phyloP scores from a whole-genome alignment of 2,888 invertebrate genomes.

The Torymus aiolomorphi region DNA sequence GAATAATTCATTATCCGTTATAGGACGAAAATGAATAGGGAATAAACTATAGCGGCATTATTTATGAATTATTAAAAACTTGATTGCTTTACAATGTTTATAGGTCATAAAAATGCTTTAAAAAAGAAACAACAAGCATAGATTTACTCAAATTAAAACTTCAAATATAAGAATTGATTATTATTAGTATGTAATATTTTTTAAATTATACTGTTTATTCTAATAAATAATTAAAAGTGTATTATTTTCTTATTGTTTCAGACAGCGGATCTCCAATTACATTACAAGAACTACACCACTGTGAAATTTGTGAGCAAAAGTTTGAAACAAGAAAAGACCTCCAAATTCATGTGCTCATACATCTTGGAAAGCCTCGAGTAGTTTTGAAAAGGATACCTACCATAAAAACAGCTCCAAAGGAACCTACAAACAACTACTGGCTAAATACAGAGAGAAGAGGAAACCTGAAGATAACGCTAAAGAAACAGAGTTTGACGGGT shows the following conservation, averaged over 20 bases:
- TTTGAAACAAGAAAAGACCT: conserved; percentile 69
- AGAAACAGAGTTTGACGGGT: conserved; percentile 65
- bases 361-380: conserved; percentile 70
- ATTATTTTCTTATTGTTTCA: conserved; percentile 20
- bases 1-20: too few species aligned
- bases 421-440: conserved; percentile 66
- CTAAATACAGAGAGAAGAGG: conserved; percentile 69
- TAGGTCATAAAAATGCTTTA: too few species aligned
- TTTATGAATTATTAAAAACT: too few species aligned
- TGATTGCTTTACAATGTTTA: too few species aligned
- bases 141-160: too few species aligned
- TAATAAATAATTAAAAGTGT: too few species aligned
- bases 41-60: too few species aligned
- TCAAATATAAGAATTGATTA: too few species aligned
- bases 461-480: conserved; percentile 70
- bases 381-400: conserved; percentile 69
- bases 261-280: conserved; percentile 14
- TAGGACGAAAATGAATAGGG: too few species aligned
- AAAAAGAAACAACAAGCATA: too few species aligned
- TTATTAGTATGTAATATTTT: too few species aligned
- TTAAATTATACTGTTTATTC: too few species aligned
- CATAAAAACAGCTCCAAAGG: conserved; percentile 64
- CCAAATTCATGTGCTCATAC: conserved; percentile 67
- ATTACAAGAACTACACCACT: conserved; percentile 60
- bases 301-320: conserved; percentile 70